These are phyloP conservation scores for Druon quercuslanigerum DNA, from an alignment of 1,140 invertebrate species.

Conservation along the genomic window DNA sequence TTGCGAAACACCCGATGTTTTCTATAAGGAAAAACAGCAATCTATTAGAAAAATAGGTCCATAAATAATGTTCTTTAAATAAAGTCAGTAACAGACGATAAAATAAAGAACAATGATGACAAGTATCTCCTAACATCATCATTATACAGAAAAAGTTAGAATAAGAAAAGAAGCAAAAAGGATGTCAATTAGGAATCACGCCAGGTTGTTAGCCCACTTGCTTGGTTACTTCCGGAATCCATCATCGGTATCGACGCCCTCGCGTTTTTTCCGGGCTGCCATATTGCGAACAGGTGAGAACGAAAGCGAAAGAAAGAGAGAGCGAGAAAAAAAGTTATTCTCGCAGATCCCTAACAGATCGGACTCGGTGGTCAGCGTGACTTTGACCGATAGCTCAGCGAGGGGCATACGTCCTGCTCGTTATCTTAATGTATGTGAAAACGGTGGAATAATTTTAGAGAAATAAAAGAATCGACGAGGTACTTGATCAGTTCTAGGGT, in stretches of 20 bases:
- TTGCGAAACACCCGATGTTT: too few species aligned
- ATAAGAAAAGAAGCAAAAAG: background rate
- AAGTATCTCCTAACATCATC: background rate
- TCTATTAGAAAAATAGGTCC: too few species aligned
- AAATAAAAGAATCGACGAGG: slow-evolving; percentile 33
- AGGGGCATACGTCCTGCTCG: slow-evolving; percentile 35
- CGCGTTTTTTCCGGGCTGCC: slow-evolving; percentile 9
- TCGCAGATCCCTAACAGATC: slow-evolving; percentile 10
- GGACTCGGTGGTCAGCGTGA: slow-evolving; percentile 46
- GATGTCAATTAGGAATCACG: slow-evolving; percentile 9
- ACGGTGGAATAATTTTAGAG: slow-evolving; percentile 50
- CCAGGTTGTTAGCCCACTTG: slow-evolving; percentile 7
- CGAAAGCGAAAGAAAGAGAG: slow-evolving; percentile 6
- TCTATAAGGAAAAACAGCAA: too few species aligned
- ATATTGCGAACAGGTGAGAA: slow-evolving; percentile 24
- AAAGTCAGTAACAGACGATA: background rate
- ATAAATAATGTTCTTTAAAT: background rate
- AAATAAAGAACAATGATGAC: background rate
- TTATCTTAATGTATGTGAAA: slow-evolving; percentile 63
- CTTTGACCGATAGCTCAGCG: slow-evolving; percentile 65
- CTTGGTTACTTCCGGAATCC: slow-evolving; percentile 14
- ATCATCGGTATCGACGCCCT: slow-evolving; percentile 11
- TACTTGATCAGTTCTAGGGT: slow-evolving; percentile 45
- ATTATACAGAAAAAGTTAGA: background rate
- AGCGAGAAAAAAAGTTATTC: background rate